Evolutionary conservation across 2,797 vertebrate species (phyloP), one percentile per base, ranked within the genome.

Genomic region (Sebastes trivittatus): DNA sequence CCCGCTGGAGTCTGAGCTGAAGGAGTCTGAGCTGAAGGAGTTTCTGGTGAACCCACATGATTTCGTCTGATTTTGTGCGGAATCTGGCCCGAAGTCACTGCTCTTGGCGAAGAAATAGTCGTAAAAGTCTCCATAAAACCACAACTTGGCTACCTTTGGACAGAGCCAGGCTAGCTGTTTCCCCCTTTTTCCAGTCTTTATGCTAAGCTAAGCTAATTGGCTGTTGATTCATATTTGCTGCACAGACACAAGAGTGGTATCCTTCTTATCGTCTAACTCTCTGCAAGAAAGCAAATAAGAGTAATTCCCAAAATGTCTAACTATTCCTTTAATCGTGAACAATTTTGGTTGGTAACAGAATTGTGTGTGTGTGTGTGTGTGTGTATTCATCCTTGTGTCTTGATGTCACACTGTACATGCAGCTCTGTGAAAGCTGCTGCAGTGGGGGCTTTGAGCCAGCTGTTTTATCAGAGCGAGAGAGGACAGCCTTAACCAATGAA

Each of bases 381-480:
- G 42, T 62, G 27, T 52, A 49, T 78, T 70, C 38, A 11, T 76
- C 3, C 59, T 46, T 62, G 27, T 66, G 65, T 70, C 42, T 82
- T 69, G 16, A 27, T 78, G 68, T 81, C 74, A n/a, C 71, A 11
- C 52, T 74, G 78, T 80, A 18, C 70, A 82, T 72, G 76, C 58
- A 73, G 49, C 75, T 22, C 30, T 18, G 64, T 59, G 78, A 78
- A 64, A 82, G 61, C 70, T 72, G 79, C 76, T 42, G 75, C 46
- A 65, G 13, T 27, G 68, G 14, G 38, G 72, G 78, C 86, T 67
- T 49, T 2, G 36, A 76, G 83, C 84, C 89, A 89, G 88, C 68
- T 79, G 87, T 80, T 86, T 89, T 89, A 91, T 91, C 90, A 84
- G 83, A 82, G 75, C 13, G 25, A 72, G 74, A 81, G 72, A 87